Base-by-base conservation (phyloP, 2,113 vertebrate genomes). In the Semnornis frantzii region DNA sequence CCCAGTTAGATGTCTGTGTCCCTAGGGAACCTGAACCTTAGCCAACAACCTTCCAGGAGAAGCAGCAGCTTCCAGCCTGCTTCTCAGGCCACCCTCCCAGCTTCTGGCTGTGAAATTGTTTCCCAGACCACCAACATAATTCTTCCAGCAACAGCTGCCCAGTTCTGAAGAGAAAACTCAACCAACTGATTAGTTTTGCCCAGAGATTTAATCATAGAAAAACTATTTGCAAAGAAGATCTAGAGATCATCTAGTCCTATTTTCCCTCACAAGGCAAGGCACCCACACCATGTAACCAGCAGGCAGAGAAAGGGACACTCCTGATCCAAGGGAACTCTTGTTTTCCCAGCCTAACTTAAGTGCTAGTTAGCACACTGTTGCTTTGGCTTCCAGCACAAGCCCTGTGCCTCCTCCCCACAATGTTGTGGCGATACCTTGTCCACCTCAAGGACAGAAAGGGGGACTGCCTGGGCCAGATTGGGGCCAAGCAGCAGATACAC, bases 141-240 rank as follows among this genome's bases (percentile, higher is more conserved):
- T 25, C n/a, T 44, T 55, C 24, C 73, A 69, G 25, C 28, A 69
- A 24, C 0, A 0, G 4, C 42, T 20, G 27, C 15, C 37, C 33
- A 30, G 25, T 52, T 77, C 33, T 28, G 55, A 44, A 77, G 60
- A 62, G 68, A 66, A 90, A 64, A 76, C 11, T 0, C 10, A 66
- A 55, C 50, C 34, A 66, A 62, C 3, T 79, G 19, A 7, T 10
- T 4, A 1, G 21, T 14, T 70, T 25, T 70, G 18, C 18, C 34
- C 69, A 85, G 80, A 63, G 12, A 21, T 34, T 44, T 37, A 62
- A 13, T 50, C 54, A 60, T 23, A 85, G 59, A 33, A 57, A 54
- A 24, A 15, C 8, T 7, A 15, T 12, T 58, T 65, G 27, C 34
- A 77, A 25, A 34, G 59, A 34, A 65, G 33, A 44, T 72, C 85